Evolutionary conservation across 1,140 invertebrate species (phyloP).

Genomic region (Euwallacea similis): DNA sequence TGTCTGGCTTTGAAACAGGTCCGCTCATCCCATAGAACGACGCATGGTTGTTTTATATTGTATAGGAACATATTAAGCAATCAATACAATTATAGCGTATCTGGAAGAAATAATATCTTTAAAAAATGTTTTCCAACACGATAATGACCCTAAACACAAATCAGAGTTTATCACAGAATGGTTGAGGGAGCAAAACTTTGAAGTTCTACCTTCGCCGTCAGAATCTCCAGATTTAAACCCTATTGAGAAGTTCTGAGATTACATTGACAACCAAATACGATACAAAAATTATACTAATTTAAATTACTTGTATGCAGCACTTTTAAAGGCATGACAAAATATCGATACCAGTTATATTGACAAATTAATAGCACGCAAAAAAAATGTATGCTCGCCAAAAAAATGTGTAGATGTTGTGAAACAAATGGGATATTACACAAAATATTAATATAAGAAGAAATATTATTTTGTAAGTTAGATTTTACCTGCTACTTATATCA

Average conservation of each 20-base stretch:
- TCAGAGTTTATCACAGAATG: background rate
- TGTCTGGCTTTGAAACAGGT: too few species aligned
- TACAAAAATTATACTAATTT: background rate
- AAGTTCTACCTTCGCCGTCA: background rate
- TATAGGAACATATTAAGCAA: background rate
- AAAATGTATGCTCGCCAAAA: background rate
- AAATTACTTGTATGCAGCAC: background rate
- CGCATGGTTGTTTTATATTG: background rate
- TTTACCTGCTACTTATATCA: background rate
- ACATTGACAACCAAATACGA: background rate
- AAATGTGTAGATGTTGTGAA: background rate
- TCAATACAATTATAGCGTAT: background rate
- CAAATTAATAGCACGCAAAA: background rate
- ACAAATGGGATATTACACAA: background rate
- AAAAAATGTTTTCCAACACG: background rate
- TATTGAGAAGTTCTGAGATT: background rate
- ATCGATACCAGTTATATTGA: conserved; percentile 1
- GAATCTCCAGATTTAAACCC: background rate
- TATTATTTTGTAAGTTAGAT: background rate
- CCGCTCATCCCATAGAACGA: background rate
- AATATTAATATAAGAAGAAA: background rate
- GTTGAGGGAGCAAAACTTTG: background rate
- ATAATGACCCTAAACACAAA: background rate
- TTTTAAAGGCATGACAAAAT: background rate
- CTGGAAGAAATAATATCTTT: background rate